Base-by-base conservation (phyloP, 2,888 invertebrate species). In the Sphaeridia pumilis region DNA sequence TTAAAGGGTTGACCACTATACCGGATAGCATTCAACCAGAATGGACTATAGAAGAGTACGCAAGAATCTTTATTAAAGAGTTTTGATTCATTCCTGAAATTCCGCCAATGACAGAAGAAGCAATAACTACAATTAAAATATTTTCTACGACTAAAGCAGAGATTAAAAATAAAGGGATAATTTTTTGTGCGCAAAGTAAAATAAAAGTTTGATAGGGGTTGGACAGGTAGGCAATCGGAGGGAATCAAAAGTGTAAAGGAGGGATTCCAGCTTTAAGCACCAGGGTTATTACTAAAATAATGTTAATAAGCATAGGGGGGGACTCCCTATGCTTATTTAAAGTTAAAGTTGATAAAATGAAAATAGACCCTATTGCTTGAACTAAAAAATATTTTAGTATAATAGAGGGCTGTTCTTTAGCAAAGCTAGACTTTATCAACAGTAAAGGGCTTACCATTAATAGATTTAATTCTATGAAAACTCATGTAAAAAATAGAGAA, bases 311-410 rank as follows among this genome's bases (percentile, higher is more conserved):
- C n/a, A 17, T 41, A 17, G 7, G 7, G n/a, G 20, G 5, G 24
- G 41, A 22, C 47, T 22, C 14, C n/a, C 22, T 24, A 21, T 10
- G 20, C 4, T 17, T 34, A 2, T 27, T 38, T 22, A 36, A 2
- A 21, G 31, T 10, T 17, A 25, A 34, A n/a, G 4, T 36, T 26
- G 52, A 43, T 20, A 56, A 49, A 36, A 57, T 14, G 12, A 59
- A 22, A 10, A 49, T 25, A 4, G 59, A 59, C 4, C 54, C 55
- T 36, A 59, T 22, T 1, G 54, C 56, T 49, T 59, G 59, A 4
- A 52, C 26, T 34, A 58, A 20, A 46, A 59, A 59, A 31, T 58
- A 60, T 53, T 60, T n/a, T n/a, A n/a, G n/a, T n/a, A n/a, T 60
- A 52, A 60, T 57, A 2, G 49, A 4, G 4, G 49, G 20, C 38